Conservation (phyloP, 2,797 vertebrate genomes). For the Myotis planiceps region DNA sequence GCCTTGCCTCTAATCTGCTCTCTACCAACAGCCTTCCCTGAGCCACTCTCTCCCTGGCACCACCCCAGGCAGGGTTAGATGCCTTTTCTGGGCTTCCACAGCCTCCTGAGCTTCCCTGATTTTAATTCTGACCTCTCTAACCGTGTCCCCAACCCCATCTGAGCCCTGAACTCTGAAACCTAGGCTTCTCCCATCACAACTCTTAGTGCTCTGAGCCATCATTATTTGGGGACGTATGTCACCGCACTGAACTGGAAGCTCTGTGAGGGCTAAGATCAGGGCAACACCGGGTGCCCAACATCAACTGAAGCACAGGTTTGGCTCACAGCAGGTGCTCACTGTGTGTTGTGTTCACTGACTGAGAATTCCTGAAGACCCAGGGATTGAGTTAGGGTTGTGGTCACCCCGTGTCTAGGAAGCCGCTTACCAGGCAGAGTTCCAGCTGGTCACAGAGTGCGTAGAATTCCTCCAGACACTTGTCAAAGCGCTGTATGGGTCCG, state of each 20-base stretch:
- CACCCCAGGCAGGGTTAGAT: neutral
- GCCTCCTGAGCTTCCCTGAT: neutral
- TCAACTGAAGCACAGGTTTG: neutral
- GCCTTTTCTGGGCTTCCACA: neutral
- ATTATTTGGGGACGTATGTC: neutral
- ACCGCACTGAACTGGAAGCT: neutral
- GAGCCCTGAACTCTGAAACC: neutral
- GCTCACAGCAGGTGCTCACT: neutral
- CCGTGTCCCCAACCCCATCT: neutral
- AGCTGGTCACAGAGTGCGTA: constrained; percentile 97
- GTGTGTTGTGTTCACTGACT: neutral
- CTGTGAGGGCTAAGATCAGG: neutral
- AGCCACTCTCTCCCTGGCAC: neutral
- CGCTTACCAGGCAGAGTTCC: constrained; percentile 94
- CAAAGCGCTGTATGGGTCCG: constrained; percentile 93
- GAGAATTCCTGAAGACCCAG: neutral
- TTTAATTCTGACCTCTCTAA: neutral
- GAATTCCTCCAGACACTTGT: constrained; percentile 97
- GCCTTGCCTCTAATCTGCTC: neutral
- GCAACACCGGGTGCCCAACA: neutral
- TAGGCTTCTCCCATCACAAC: neutral
- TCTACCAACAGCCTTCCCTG: neutral
- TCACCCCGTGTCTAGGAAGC: neutral
- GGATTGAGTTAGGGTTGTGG: neutral
- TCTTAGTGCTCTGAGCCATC: neutral